phyloP scores from a whole-genome alignment of 1,140 invertebrate genomes.

The Polypedilum pembai region DNA sequence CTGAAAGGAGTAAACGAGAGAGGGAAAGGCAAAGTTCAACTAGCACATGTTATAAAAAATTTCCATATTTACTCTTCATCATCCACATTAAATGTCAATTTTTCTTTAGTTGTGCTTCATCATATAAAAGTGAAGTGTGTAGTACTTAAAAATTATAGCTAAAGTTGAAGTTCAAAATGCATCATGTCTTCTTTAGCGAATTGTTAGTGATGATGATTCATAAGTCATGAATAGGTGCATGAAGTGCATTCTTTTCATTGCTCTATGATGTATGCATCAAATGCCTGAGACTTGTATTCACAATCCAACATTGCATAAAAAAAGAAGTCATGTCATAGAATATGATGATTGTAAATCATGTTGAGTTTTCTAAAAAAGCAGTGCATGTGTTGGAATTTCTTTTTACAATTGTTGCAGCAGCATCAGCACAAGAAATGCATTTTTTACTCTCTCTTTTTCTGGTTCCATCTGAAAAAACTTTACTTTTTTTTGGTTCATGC shows the following conservation, averaged over 20 bases:
- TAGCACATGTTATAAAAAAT: not conserved
- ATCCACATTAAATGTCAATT: constrained; percentile 6
- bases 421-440: not conserved
- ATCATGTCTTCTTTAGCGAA: not conserved
- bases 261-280: not conserved
- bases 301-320: not conserved
- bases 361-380: not conserved
- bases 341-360: constrained; percentile 21
- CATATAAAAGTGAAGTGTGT: not conserved
- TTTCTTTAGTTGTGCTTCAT: not conserved
- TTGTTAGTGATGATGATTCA: not conserved
- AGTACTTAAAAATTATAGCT: not conserved
- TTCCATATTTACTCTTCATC: constrained; percentile 1
- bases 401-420: not conserved
- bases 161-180: too few species aligned
- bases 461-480: not conserved
- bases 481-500: constrained; percentile 14
- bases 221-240: not conserved
- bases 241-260: not conserved
- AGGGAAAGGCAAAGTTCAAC: not conserved
- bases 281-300: not conserved
- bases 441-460: not conserved
- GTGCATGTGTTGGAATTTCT: not conserved
- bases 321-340: not conserved
- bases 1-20: not conserved